Evolutionary conservation across 2,888 invertebrate species (phyloP), one percentile per base, ranked within the genome.

Genomic region (Stegophylla sp.): DNA sequence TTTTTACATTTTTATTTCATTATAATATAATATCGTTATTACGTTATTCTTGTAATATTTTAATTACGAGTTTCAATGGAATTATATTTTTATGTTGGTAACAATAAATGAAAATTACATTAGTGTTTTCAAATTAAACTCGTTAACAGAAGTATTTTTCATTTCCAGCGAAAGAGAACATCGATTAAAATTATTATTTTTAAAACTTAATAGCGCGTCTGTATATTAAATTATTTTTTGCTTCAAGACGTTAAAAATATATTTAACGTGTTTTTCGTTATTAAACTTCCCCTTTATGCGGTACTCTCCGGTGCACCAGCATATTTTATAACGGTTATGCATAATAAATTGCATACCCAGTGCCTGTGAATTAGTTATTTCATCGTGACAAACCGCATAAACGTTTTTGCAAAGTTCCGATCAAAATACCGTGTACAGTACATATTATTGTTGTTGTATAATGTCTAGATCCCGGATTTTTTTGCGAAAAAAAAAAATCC

Each of bases 321-420:
- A 23, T 56, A 10, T 12, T 23, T 51, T n/a, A 20, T 34, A 51
- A 53, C 69, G 34, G 34, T 13, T 34, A 20, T 69, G 69, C 28
- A 13, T 48, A 69, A 28, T 34, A 51, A 34, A 51, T 69, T 53
- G 20, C 69, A 51, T 69, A 69, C 20, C 10, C 7, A 53, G 20
- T 9, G 26, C 13, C 20, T n/a, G n/a, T 69, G 51, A 34, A 69
- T 34, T n/a, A 69, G 69, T 69, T 69, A 69, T 69, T 53, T 69
- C 15, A 13, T 34, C 51, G 28, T 34, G 34, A 48, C 51, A 28
- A 69, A 69, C 28, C 51, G 9, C 51, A 34, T n/a, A 13, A n/a
- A 28, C 7, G 51, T 13, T 51, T 51, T 2, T 45, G n/a, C 20
- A 51, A 51, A 20, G 1, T 3, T 48, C n/a, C 12, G 28, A 28